Base-by-base conservation (phyloP, 2,888 invertebrate species). In the Dryococelus australis region DNA sequence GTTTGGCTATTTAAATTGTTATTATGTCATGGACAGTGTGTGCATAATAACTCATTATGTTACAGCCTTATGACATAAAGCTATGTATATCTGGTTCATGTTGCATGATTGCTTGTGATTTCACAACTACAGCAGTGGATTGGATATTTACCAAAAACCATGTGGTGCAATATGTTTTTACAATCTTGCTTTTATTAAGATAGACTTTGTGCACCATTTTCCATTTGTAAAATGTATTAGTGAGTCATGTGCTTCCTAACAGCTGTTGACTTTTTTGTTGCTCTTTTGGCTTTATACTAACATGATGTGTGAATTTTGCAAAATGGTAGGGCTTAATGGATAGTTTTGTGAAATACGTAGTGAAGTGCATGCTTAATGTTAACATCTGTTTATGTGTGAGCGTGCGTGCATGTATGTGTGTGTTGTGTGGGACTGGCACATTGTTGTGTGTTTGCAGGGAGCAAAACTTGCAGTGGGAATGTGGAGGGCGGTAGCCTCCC, bases 401-500 rank as follows among this genome's bases (percentile, higher is more conserved):
- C 43, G 8, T 84, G n/a, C 43, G 35, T 84, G 35, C 26, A 47
- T 47, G 47, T 84, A 20, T 84, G 47, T 84, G 85, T 47, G n/a
- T 28, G 16, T 51, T 51, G 84, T 65, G 65, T 80, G 83, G 87
- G 87, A 85, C 51, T 88, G 87, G 87, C 85, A 87, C 87, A 86
- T 86, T 88, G 87, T 88, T 89, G 90, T 95, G 92, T 95, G 94
- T 93, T 95, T 94, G 91, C 93, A 93, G 92, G 96, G 92, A 90
- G 90, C 90, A 91, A 91, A 90, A 90, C 90, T 89, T 90, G 90
- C 90, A 90, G 90, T 96, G 96, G 90, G 96, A 96, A 89, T 96
- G 96, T 90, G 96, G 96, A 90, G 96, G 96, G 92, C 95, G 96
- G 88, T 91, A 96, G 95, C 92, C 95, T 95, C 90, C 94, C 95